Percentiles rank a stretch among this genome's conserved stretches.
phyloP scores from a whole-genome alignment of 2,113 vertebrate species.

The Gasterosteus aculeatus region DNA sequence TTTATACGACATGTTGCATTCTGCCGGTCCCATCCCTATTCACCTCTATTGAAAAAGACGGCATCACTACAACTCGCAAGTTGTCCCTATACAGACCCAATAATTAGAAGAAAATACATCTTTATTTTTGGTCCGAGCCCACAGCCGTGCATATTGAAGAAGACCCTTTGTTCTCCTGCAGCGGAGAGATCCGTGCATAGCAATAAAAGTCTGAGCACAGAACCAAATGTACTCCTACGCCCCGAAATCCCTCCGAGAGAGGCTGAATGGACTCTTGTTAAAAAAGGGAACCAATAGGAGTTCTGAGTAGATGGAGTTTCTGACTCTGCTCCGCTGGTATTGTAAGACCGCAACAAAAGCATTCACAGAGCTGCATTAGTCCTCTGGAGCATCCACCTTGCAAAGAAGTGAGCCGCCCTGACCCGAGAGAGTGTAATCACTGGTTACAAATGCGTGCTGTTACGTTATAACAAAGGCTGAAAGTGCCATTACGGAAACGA shows the following conservation, averaged over 20 bases:
- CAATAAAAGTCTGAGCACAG: slow-evolving; percentile 68
- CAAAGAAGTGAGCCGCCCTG: slow-evolving; percentile 62
- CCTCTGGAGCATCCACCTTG: slow-evolving; percentile 62
- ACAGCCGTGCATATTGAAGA: slow-evolving; percentile 39
- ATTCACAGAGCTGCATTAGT: slow-evolving; percentile 66
- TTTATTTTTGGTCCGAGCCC: slow-evolving; percentile 49
- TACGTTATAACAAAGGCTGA: slow-evolving; percentile 43
- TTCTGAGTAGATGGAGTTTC: slow-evolving; percentile 60
- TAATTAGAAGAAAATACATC: slow-evolving; percentile 34
- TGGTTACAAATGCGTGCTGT: slow-evolving; percentile 61
- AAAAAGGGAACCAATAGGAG: slow-evolving; percentile 66
- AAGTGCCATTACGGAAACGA: slow-evolving; percentile 44
- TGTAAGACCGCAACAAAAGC: slow-evolving; percentile 68
- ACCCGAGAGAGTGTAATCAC: slow-evolving; percentile 63
- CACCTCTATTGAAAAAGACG: slow-evolving; percentile 49
- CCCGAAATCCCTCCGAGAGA: slow-evolving; percentile 60
- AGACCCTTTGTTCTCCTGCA: slow-evolving; percentile 64
- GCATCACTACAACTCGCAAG: slow-evolving; percentile 19
- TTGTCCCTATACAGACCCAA: slow-evolving; percentile 12
- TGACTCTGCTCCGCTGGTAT: slow-evolving; percentile 52
- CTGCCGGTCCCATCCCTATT: slow-evolving; percentile 39
- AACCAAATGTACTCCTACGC: slow-evolving; percentile 69
- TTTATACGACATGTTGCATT: slow-evolving; percentile 63
- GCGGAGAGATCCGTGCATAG: slow-evolving; percentile 62
- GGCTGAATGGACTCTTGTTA: slow-evolving; percentile 66